Evolutionary conservation across 1,140 invertebrate species (phyloP), one percentile per base, ranked within the genome.

Genomic region (Hermatobates lingyangjiaoensis): DNA sequence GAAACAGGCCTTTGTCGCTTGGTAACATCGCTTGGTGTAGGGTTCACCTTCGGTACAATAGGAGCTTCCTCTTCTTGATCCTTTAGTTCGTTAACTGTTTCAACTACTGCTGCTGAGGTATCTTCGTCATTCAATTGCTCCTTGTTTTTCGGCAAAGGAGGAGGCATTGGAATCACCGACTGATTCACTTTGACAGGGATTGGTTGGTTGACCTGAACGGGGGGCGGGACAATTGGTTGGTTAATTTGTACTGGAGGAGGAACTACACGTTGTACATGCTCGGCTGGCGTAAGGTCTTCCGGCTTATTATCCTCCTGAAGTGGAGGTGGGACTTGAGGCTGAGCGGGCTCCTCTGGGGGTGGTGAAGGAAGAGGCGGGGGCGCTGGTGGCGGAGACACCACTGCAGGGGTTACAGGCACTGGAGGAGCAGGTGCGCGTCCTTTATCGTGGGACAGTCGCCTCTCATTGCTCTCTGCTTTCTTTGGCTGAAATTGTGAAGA

Each of bases 401-500:
- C 4, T 27, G 34, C 25, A 26, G 51, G 10, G 40, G 49, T 28
- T 3, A 57, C 46, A 40, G 64, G 60, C 46, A 65, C 63, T 23
- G 75, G 76, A 46, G 76, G 79, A 26, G 71, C 71, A 2, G 79
- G 80, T 40, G 80, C 80, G 49, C 78, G 79, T 40, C 80, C 78
- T 63, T 82, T 82, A 56, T 81, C 78, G 58, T 63, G 59, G 12
- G 62, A 63, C 28, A 58, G 48, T 48, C 60, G 48, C 47, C 58
- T 57, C 46, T 59, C 57, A 14, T 54, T 20, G 0, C 20, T 50
- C 20, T 61, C 61, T 34, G 52, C 28, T 26, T 57, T 58, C 51
- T 50, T 53, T 20, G 27, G 45, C 55, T 42, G 21, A 10, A 42
- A 42, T 12, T 18, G 28, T 18, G 21, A 10, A 42, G 18, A 42